Base-by-base conservation (phyloP, 1,140 invertebrate genomes). In the Penaeus japonicus region DNA sequence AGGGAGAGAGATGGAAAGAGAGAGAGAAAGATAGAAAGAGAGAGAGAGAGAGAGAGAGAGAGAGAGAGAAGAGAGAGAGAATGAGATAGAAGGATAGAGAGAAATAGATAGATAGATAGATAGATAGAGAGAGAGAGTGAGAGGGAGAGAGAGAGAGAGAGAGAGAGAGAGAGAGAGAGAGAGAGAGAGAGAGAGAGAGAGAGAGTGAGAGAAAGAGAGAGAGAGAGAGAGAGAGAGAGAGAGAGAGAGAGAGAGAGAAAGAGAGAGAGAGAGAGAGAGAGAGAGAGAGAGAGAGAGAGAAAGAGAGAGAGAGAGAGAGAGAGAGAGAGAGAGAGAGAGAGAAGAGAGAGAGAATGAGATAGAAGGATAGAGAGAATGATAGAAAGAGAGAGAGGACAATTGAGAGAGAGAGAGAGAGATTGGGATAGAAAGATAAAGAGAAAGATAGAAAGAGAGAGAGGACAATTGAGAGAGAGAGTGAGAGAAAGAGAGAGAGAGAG, bases 251-350 rank as follows among this genome's bases (percentile, higher is more conserved):
- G 35, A n/a, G 65, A 24, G 7, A 39, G 59, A 54, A 35, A 1
- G 70, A 32, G 20, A 22, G 70, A 62, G 22, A 22, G 18, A 3
- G 18, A 17, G 24, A 5, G 15, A 10, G 20, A 57, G 10, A 7
- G 30, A 24, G 1, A 12, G 59, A 59, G 27, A 55, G 35, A 59
- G 15, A 73, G 59, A 73, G 18, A 84, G 20, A 35, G 15, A 83
- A 1, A 83, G 30, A 75, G 39, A 65, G 1, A 77, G n/a, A 55
- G 10, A 77, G 27, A 65, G 10, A 77, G 35, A 65, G 1, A 85
- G 65, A 55, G 24, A 85, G 47, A 77, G 24, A 77, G 47, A 77
- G 15, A 85, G 39, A 85, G 24, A 85, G n/a, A 55, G 24, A 85
- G 65, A 54, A 20, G 30, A 47, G 55, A 20, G 73, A 12, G 54